A percentile compares a stretch with the other conserved stretches of the same genome.
These are phyloP conservation scores for Virgularia gustaviana DNA, from an alignment of 92 coral and sea anemone species.

Conservation along the genomic window DNA sequence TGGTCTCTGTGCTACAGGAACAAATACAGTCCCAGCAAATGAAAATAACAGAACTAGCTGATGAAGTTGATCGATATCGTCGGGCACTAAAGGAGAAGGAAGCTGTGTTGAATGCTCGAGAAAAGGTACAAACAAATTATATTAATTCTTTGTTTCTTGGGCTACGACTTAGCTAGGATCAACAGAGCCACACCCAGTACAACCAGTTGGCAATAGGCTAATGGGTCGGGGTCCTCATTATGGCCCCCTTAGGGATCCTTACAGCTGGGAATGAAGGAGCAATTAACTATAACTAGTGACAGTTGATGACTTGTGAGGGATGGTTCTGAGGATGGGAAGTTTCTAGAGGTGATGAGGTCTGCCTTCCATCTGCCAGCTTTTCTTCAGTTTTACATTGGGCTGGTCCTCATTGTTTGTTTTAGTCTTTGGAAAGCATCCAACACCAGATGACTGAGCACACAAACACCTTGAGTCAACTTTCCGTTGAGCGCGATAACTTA, in stretches of 20 bases:
- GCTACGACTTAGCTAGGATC: too few relatives aligned
- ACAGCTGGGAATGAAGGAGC: too few relatives aligned
- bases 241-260: too few relatives aligned
- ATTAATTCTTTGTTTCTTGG: too few relatives aligned
- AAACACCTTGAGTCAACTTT: constrained; percentile 37
- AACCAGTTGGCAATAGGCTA: too few relatives aligned
- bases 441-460: constrained; percentile 37
- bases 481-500: constrained; percentile 64
- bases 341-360: too few relatives aligned
- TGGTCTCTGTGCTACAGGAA: constrained; percentile 67
- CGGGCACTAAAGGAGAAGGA: constrained; percentile 69
- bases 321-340: too few relatives aligned
- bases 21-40: constrained; percentile 54
- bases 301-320: too few relatives aligned
- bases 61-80: constrained; percentile 72
- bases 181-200: too few relatives aligned
- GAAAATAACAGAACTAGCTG: constrained; percentile 79
- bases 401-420: neutral
- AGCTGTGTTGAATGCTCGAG: constrained; percentile 66
- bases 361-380: neutral
- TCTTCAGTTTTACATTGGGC: neutral
- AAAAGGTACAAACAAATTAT: too few relatives aligned
- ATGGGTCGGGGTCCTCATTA: too few relatives aligned
- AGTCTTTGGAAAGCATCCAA: constrained; percentile 27
- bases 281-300: too few relatives aligned